Evolutionary conservation across 2,113 vertebrate genomes (phyloP), one percentile per base, ranked within the genome.

Genomic region (Dasypus novemcinctus): DNA sequence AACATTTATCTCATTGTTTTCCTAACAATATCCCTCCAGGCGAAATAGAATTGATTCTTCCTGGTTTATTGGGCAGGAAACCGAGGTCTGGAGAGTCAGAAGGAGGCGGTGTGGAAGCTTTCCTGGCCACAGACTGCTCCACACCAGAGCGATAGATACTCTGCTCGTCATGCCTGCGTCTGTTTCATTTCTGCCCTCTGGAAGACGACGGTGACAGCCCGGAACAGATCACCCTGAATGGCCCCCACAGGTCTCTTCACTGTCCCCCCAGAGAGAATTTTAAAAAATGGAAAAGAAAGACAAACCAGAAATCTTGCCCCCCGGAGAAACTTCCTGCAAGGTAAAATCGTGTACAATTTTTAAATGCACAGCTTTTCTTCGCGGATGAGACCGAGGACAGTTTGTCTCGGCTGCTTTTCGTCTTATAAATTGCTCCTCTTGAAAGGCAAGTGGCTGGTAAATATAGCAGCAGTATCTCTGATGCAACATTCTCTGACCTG

Each of bases 381-480:
- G 76, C 85, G 1, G 5, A 87, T 78, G 71, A 84, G 46, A 84
- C 4, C 46, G 2, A 25, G 78, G 52, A 66, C 64, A 36, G 54
- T 57, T 72, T 80, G 90, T 71, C 90, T 94, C 87, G 71, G 38
- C 63, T 86, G 68, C 29, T 91, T 95, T 92, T 93, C 93, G 83
- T 94, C 63, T 15, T 29, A 57, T 43, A 82, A 96, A 85, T 75
- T 86, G 94, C 82, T 96, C 36, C 94, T 76, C 82, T 71, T 95
- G 82, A 95, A 96, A 95, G 90, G 74, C 64, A 92, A 92, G 93
- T n/a, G 43, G 78, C 27, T 46, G 82, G 88, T 95, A 97, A 97
- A 97, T 96, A 97, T 95, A 97, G 97, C 81, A 95, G 89, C 95
- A 85, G 82, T 90, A 75, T 95, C 69, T 95, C 96, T 95, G 92